A percentile compares a stretch with the other conserved stretches of the same genome.
phyloP scores from a whole-genome alignment of 2,888 invertebrate genomes.

The Dryadula phaetusa region DNA sequence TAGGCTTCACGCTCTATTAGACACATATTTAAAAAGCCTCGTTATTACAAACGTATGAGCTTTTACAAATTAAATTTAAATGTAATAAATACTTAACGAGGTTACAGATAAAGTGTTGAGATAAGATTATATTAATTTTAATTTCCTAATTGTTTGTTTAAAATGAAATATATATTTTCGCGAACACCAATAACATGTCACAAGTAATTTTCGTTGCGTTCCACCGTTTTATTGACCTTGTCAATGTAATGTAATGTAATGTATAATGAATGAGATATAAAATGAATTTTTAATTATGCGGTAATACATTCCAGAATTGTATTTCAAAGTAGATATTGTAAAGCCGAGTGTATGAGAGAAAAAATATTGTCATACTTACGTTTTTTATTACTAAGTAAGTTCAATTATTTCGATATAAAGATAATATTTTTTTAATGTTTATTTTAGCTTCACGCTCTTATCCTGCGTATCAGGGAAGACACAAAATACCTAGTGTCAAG shows the following conservation, averaged over 20 bases:
- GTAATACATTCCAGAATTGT: background rate
- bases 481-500: too few species aligned
- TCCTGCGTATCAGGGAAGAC: too few species aligned
- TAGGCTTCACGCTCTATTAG: too few species aligned
- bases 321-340: background rate
- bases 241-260: slow-evolving; percentile 16
- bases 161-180: background rate
- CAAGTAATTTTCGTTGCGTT: background rate
- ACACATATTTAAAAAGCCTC: too few species aligned
- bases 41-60: too few species aligned
- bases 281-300: background rate
- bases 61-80: background rate
- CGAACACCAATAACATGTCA: slow-evolving; percentile 9
- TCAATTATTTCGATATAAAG: too few species aligned
- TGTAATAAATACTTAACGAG: slow-evolving; percentile 7
- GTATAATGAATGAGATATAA: slow-evolving; percentile 3
- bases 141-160: slow-evolving; percentile 5
- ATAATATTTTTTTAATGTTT: too few species aligned
- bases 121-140: slow-evolving; percentile 8
- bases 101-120: slow-evolving; percentile 2
- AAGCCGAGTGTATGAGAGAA: background rate
- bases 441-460: too few species aligned
- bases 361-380: background rate
- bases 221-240: slow-evolving; percentile 1
- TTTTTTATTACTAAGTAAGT: too few species aligned